Percentiles rank a stretch among this genome's conserved stretches.
Evolutionary conservation across 2,113 vertebrate genomes (phyloP).

Genomic region (Carollia perspicillata): DNA sequence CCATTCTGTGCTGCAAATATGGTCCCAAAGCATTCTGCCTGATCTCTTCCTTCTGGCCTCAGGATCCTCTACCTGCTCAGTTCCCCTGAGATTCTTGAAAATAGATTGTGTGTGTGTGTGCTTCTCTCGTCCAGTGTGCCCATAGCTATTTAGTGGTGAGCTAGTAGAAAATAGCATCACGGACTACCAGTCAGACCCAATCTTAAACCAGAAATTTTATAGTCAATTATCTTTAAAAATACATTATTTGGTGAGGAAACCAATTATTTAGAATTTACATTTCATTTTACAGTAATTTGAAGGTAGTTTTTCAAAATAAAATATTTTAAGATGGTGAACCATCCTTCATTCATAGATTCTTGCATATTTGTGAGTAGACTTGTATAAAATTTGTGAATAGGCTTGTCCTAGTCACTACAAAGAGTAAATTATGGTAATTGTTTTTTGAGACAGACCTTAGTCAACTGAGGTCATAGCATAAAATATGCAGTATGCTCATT

Average conservation of each 20-base stretch:
- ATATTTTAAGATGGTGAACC: not conserved
- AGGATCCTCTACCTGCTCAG: not conserved
- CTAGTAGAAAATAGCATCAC: not conserved
- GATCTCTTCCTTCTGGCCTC: not conserved
- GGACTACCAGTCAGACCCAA: not conserved
- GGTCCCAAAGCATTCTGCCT: accelerated
- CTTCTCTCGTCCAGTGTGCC: not conserved
- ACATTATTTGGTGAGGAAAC: not conserved
- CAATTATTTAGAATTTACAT: not conserved
- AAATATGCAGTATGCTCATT: not conserved
- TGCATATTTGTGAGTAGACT: not conserved
- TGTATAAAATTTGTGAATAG: not conserved
- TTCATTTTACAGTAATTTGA: not conserved
- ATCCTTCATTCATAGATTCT: not conserved
- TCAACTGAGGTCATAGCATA: not conserved
- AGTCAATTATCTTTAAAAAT: not conserved
- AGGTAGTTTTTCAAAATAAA: not conserved
- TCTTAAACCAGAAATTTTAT: not conserved
- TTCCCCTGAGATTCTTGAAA: not conserved
- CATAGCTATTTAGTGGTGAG: not conserved
- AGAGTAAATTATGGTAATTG: not conserved
- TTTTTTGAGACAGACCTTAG: not conserved
- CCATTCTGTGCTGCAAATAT: not conserved
- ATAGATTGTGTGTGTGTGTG: not conserved
- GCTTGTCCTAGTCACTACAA: not conserved